phyloP scores from a whole-genome alignment of 2,888 invertebrate species.

The Pyrrhosoma nymphula region DNA sequence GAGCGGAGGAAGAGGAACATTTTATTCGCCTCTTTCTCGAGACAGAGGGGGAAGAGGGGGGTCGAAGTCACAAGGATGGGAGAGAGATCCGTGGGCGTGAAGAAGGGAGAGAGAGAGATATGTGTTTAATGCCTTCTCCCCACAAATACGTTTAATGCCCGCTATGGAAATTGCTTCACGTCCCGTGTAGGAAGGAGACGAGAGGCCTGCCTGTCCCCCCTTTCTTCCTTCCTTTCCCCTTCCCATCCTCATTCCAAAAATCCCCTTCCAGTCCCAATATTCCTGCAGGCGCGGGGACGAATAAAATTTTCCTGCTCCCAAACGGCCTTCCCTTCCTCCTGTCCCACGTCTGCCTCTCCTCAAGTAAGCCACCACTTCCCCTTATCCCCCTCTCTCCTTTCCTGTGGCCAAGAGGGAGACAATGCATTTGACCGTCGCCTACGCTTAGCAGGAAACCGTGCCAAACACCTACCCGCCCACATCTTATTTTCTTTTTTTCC shows the following conservation, averaged over 20 bases:
- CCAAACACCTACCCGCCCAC: slow-evolving; percentile 42
- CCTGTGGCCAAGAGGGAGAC: slow-evolving; percentile 54
- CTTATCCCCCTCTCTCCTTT: background rate
- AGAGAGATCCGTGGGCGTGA: slow-evolving; percentile 16
- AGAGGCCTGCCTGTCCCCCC: background rate
- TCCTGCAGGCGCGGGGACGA: background rate
- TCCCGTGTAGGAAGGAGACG: slow-evolving; percentile 56
- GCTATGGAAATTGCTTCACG: slow-evolving; percentile 67
- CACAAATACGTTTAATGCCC: slow-evolving; percentile 51
- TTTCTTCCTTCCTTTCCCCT: background rate
- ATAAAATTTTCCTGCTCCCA: slow-evolving; percentile 29
- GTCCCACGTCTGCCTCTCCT: background rate
- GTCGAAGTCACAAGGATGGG: background rate
- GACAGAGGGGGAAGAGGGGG: no score
- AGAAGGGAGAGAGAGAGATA: background rate
- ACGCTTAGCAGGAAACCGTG: slow-evolving; percentile 57
- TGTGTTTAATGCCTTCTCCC: slow-evolving; percentile 25
- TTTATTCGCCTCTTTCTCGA: background rate
- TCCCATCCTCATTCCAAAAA: slow-evolving; percentile 22
- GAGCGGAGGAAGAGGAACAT: background rate
- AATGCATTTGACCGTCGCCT: slow-evolving; percentile 58
- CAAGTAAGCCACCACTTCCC: background rate
- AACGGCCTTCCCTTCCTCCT: slow-evolving; percentile 24
- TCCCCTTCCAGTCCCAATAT: background rate
- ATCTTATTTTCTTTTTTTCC: slow-evolving; percentile 27